Conservation (phyloP, 2,797 vertebrate species). For the Merluccius polli region DNA sequence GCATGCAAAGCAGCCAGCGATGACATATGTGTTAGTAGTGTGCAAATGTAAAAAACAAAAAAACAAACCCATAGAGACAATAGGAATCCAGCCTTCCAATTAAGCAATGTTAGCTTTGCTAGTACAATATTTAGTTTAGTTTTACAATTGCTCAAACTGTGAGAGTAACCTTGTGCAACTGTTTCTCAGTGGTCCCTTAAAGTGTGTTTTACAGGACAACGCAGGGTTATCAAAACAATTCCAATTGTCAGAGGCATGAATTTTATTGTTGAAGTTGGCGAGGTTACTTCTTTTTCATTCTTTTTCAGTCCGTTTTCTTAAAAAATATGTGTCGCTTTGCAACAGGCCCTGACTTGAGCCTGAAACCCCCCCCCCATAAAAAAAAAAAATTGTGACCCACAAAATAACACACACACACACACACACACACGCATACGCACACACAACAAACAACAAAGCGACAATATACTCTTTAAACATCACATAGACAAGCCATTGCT, state of each 20-base stretch:
- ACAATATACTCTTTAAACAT: constrained; percentile 47
- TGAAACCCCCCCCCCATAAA: neutral
- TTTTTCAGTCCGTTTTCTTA: neutral
- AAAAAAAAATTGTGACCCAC: neutral
- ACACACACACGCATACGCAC: constrained; percentile 16
- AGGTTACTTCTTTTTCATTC: neutral
- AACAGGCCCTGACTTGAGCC: neutral
- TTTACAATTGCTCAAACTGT: constrained; percentile 1
- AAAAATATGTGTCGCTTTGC: too few species aligned
- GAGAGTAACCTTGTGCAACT: constrained; percentile 3
- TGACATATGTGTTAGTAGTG: neutral
- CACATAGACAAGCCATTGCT: constrained; percentile 32
- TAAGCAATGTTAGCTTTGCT: neutral
- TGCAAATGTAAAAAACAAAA: neutral
- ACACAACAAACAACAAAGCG: constrained; percentile 1
- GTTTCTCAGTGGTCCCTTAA: neutral
- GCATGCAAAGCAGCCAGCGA: neutral
- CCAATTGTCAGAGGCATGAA: neutral
- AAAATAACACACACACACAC: constrained; percentile 27
- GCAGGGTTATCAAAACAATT: neutral
- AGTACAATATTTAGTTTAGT: neutral
- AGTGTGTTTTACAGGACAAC: neutral
- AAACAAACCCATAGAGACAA: neutral
- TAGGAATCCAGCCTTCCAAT: neutral
- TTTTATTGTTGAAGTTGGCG: constrained; percentile 9